Percentiles rank a stretch among this genome's conserved stretches.
These are phyloP conservation scores for Pomatostomus ruficeps DNA, from an alignment of 2,113 vertebrate species.

Conservation along the genomic window DNA sequence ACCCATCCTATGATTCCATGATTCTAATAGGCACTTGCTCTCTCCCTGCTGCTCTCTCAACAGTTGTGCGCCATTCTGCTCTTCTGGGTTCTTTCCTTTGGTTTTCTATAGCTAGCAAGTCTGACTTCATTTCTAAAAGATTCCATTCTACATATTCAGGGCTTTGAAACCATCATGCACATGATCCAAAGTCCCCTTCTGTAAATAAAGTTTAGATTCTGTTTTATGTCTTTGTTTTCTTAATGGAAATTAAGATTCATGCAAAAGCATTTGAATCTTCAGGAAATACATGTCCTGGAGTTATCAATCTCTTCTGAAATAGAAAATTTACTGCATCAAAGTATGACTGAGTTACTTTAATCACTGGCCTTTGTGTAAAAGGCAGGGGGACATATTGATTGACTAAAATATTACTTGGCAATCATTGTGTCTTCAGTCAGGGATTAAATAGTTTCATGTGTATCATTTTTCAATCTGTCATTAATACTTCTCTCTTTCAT, in stretches of 20 bases:
- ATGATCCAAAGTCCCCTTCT: not conserved
- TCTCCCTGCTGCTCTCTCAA: not conserved
- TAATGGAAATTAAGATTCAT: not conserved
- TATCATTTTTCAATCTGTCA: constrained; percentile 7
- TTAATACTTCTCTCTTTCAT: constrained; percentile 35
- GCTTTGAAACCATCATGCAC: not conserved
- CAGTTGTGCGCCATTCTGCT: not conserved
- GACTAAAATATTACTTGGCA: constrained; percentile 12
- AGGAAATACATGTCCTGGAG: not conserved
- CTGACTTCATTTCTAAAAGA: not conserved
- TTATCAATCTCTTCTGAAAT: not conserved
- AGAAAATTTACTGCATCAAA: not conserved
- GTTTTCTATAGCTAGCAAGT: not conserved
- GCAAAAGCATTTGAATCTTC: not conserved
- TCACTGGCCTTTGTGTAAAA: not conserved
- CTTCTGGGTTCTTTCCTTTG: not conserved
- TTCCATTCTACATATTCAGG: not conserved
- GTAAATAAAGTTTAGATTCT: not conserved
- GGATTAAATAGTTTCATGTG: not conserved
- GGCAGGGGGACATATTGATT: not conserved
- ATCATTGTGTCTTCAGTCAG: not conserved
- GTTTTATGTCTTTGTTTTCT: not conserved
- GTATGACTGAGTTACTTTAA: not conserved
- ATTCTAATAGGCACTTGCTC: not conserved
- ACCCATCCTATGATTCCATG: not conserved